These are phyloP conservation scores for Philopotamus ludificatus DNA, from an alignment of 1,140 invertebrate species.

Conservation along the genomic window DNA sequence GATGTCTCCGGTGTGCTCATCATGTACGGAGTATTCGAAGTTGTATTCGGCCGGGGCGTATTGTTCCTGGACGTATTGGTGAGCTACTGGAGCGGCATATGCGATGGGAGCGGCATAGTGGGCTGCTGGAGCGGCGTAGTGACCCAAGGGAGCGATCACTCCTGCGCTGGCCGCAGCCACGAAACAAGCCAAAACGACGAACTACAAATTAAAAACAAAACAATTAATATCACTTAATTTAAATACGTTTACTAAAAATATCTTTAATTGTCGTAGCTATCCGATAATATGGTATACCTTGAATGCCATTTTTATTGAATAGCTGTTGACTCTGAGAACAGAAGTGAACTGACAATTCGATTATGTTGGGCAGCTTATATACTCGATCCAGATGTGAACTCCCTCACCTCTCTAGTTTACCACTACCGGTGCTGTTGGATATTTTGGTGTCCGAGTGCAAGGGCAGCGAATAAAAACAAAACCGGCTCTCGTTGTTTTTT, in stretches of 20 bases:
- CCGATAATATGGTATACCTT: slow-evolving; percentile 23
- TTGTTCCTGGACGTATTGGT: slow-evolving; percentile 41
- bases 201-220: slow-evolving; percentile 1
- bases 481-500: no score
- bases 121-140: slow-evolving; percentile 40
- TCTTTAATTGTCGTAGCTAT: no score
- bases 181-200: slow-evolving; percentile 15
- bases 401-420: slow-evolving; percentile 1
- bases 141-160: slow-evolving; percentile 20
- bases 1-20: slow-evolving; percentile 59
- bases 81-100: slow-evolving; percentile 44
- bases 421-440: no score
- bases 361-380: slow-evolving; percentile 24
- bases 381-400: slow-evolving; percentile 22
- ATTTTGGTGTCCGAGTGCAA: no score
- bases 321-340: slow-evolving; percentile 26
- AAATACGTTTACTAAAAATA: neutral
- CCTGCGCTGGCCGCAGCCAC: slow-evolving; percentile 20
- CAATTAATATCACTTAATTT: neutral
- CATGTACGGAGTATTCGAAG: slow-evolving; percentile 58
- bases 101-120: slow-evolving; percentile 33
- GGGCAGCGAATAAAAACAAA: no score
- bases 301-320: slow-evolving; percentile 38
- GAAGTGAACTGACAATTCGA: slow-evolving; percentile 30
- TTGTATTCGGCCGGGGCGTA: slow-evolving; percentile 53